A percentile compares a stretch with the other conserved stretches of the same genome.
These are phyloP conservation scores for Lanistes nyassanus DNA, from an alignment of 1,140 invertebrate species.

Conservation along the genomic window DNA sequence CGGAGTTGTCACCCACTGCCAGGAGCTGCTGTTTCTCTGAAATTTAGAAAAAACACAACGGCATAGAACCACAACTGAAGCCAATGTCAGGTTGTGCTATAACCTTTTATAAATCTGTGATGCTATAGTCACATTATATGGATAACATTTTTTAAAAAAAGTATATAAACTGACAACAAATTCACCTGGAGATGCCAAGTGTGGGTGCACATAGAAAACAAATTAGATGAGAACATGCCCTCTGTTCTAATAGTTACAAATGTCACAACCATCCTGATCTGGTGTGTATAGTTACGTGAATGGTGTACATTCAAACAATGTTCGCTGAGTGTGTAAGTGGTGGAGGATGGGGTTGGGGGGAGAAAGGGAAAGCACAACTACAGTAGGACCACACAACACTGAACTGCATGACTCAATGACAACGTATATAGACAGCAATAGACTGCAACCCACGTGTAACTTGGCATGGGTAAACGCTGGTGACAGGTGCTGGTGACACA, in stretches of 20 bases:
- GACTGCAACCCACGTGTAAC: constrained; percentile 56
- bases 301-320: too few species aligned
- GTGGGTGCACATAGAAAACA: too few species aligned
- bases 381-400: too few species aligned
- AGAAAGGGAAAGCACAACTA: background rate
- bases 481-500: constrained; percentile 61
- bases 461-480: constrained; percentile 57
- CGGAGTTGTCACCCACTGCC: constrained; percentile 65
- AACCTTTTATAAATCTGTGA: background rate
- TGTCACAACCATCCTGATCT: too few species aligned
- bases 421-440: background rate
- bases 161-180: background rate
- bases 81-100: background rate
- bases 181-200: too few species aligned
- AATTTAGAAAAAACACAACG: constrained; percentile 23
- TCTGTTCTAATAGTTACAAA: too few species aligned
- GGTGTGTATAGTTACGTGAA: too few species aligned
- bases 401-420: too few species aligned
- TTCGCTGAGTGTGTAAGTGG: background rate
- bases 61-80: background rate
- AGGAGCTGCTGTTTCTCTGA: constrained; percentile 64
- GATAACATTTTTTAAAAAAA: background rate
- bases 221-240: too few species aligned
- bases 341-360: background rate
- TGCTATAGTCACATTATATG: background rate